phyloP scores from a whole-genome alignment of 2,888 invertebrate species.

The Melangyna quadrimaculata region DNA sequence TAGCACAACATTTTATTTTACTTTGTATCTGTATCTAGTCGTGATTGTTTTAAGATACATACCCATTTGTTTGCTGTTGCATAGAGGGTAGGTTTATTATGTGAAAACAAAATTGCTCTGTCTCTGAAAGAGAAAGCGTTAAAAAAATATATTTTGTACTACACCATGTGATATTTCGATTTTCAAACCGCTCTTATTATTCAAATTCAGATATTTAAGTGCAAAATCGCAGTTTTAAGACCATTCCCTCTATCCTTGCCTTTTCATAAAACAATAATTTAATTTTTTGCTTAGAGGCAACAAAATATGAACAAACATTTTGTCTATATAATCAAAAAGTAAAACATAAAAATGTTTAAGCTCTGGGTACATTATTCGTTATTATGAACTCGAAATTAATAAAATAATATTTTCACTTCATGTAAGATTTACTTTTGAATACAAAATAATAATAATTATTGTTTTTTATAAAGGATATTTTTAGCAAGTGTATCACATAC shows the following conservation, averaged over 20 bases:
- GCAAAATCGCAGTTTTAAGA: background rate
- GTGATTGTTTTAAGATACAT: background rate
- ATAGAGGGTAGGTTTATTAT: background rate
- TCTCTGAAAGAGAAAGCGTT: background rate
- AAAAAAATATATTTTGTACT: background rate
- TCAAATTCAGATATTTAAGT: background rate
- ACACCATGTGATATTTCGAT: background rate
- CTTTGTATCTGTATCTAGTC: conserved; percentile 9
- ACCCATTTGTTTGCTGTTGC: background rate
- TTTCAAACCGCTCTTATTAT: background rate
- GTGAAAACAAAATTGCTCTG: background rate
- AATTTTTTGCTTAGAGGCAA: background rate
- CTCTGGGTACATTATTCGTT: background rate
- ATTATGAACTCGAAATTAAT: background rate
- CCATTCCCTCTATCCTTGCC: background rate
- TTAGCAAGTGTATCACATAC: background rate
- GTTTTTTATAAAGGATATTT: conserved; percentile 8
- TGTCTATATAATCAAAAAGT: background rate
- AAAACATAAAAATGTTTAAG: background rate
- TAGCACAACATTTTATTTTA: background rate
- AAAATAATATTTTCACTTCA: background rate
- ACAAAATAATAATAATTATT: background rate
- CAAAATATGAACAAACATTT: background rate
- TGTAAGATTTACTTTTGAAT: background rate
- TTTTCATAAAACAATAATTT: background rate